Percentiles rank a stretch among this genome's conserved stretches.
Conservation (phyloP, 1,140 invertebrate genomes). For the Heliothis virescens region DNA sequence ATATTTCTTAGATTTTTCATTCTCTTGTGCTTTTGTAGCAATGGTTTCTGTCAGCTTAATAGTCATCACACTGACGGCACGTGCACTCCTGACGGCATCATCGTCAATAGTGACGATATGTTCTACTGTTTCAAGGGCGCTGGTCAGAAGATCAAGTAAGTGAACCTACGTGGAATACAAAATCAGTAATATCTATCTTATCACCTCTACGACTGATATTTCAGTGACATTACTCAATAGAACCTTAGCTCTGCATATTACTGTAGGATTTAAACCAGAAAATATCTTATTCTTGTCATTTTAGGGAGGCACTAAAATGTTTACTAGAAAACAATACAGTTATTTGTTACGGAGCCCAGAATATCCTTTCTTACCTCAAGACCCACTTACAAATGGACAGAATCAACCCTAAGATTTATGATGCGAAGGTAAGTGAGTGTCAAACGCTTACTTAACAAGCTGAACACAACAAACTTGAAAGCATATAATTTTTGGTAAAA, state of each 20-base stretch:
- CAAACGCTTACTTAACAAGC: background rate
- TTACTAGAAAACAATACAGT: constrained; percentile 57
- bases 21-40: constrained; percentile 54
- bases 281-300: constrained; percentile 25
- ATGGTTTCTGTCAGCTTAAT: constrained; percentile 72
- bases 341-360: constrained; percentile 66
- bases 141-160: constrained; percentile 26
- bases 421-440: constrained; percentile 61
- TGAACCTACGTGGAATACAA: background rate
- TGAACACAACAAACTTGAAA: background rate
- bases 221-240: background rate
- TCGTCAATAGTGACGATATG: constrained; percentile 57
- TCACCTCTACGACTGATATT: too few species aligned
- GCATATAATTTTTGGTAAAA: too few species aligned
- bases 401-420: constrained; percentile 54
- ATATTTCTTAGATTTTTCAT: too few species aligned
- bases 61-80: constrained; percentile 60
- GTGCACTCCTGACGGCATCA: constrained; percentile 60
- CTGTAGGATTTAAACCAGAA: background rate
- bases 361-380: constrained; percentile 61
- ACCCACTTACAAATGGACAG: constrained; percentile 45
- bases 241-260: background rate
- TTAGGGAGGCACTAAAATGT: constrained; percentile 50
- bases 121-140: constrained; percentile 63
- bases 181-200: too few species aligned